Conservation (phyloP, 1,140 invertebrate species). For the Phymorhynchus buccinoides region DNA sequence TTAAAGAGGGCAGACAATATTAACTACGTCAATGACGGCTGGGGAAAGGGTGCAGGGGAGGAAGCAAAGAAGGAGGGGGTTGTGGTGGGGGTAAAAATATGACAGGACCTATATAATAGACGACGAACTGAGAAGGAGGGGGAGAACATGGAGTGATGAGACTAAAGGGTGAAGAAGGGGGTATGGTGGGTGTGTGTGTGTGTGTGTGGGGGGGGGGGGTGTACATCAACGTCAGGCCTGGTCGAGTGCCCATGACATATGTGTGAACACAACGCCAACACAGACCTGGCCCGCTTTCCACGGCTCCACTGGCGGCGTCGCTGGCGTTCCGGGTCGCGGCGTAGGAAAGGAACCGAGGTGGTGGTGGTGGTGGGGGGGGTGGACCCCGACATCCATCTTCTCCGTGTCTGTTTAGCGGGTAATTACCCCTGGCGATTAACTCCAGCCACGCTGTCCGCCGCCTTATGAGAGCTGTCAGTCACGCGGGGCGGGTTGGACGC, state of each 20-base stretch:
- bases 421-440: conserved; percentile 16
- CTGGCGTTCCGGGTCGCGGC: conserved; percentile 4
- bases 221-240: not conserved
- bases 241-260: too few species aligned
- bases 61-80: too few species aligned
- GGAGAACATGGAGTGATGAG: too few species aligned
- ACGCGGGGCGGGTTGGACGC: not conserved
- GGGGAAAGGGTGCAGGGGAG: too few species aligned
- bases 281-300: not conserved
- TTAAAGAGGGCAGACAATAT: too few species aligned
- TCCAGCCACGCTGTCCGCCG: not conserved
- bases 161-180: too few species aligned
- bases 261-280: not conserved
- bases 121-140: too few species aligned
- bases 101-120: too few species aligned
- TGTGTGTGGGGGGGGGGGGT: not conserved
- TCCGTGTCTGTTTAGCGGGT: conserved; percentile 13
- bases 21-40: too few species aligned
- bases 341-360: not conserved
- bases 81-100: too few species aligned
- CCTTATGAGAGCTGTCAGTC: conserved; percentile 22
- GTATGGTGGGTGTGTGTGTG: too few species aligned
- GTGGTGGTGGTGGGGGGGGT: not conserved
- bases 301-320: conserved; percentile 10
- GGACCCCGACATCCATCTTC: not conserved